Evolutionary conservation across 2,113 vertebrate genomes (phyloP).

Genomic region (Dromas ardeola): DNA sequence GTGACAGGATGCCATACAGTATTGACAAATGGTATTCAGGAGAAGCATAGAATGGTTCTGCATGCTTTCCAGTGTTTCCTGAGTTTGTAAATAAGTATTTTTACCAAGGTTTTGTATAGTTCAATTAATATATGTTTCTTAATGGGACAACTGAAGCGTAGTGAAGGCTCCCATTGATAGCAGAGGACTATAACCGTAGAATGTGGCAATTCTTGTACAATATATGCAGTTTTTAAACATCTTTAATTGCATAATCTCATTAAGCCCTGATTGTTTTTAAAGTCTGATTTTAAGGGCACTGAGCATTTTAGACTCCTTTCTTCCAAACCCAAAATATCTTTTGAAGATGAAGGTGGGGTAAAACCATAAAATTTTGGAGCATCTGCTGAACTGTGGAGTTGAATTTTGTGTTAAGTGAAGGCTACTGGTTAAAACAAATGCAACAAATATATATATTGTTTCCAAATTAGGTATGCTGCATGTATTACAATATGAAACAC

Average conservation of each 20-base stretch:
- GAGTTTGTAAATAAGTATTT: neutral
- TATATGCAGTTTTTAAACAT: neutral
- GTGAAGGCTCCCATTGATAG: neutral
- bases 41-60: neutral
- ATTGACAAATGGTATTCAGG: neutral
- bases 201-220: neutral
- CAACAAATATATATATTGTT: neutral
- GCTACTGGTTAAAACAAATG: neutral
- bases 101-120: neutral
- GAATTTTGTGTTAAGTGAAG: neutral
- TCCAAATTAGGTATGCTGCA: neutral
- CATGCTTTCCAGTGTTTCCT: neutral
- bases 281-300: neutral
- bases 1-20: neutral
- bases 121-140: neutral
- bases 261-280: neutral
- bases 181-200: neutral
- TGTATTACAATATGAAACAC: neutral
- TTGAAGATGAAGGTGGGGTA: neutral
- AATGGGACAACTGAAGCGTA: neutral
- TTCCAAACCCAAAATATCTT: neutral
- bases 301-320: neutral
- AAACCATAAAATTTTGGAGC: neutral
- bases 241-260: neutral
- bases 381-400: neutral